Conservation (phyloP, 2,113 vertebrate species). For the Lampris incognitus region DNA sequence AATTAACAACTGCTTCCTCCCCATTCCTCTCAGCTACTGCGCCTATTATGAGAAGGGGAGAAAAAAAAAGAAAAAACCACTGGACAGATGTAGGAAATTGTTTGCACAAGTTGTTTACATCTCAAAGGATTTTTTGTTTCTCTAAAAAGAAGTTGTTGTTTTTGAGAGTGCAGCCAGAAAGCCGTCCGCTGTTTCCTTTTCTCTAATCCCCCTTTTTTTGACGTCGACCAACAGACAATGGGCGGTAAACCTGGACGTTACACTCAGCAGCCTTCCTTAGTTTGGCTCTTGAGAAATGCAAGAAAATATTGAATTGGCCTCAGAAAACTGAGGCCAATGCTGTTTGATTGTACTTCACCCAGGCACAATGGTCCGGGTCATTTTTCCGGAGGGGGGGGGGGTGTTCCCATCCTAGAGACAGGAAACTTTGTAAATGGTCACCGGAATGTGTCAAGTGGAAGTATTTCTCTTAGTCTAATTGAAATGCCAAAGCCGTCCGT, state of each 20-base stretch:
- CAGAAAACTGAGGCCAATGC: no score
- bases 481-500: constrained; percentile 71
- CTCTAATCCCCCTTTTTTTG: constrained; percentile 43
- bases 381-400: not conserved
- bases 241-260: constrained; percentile 21
- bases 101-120: constrained; percentile 40
- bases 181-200: constrained; percentile 36
- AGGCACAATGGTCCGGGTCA: not conserved
- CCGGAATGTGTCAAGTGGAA: constrained; percentile 37
- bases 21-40: constrained; percentile 28
- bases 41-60: constrained; percentile 25
- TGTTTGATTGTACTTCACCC: not conserved
- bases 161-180: constrained; percentile 28
- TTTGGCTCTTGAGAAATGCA: not conserved
- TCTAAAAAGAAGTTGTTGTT: constrained; percentile 40
- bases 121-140: constrained; percentile 16
- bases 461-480: constrained; percentile 65
- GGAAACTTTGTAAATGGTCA: constrained; percentile 13
- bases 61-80: constrained; percentile 19
- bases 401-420: not conserved
- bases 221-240: constrained; percentile 26
- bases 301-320: constrained; percentile 28
- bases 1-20: constrained; percentile 36
- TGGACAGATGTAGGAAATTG: constrained; percentile 53
- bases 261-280: not conserved